Evolutionary conservation across 2,888 invertebrate species (phyloP), one percentile per base, ranked within the genome.

Genomic region (Synergus japonicus): DNA sequence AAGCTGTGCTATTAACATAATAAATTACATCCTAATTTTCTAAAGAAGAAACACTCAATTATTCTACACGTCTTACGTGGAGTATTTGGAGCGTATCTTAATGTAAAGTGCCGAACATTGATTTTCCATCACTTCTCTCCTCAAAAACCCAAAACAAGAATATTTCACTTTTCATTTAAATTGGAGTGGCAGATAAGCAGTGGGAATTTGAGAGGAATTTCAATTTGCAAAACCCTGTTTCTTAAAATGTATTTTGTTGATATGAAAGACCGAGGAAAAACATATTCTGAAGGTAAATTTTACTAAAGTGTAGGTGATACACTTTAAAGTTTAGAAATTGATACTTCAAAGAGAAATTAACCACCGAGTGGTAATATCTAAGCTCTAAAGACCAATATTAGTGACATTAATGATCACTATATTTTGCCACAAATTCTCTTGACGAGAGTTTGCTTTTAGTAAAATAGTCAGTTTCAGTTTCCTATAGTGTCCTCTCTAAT

Each of bases 351-450:
- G 64, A 37, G 37, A 15, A 64, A 37, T 64, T 64, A 64, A 64
- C 37, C 41, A 64, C 67, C 22, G 7, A 46, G 18, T 46, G 43
- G 7, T 22, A 44, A 67, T 67, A 67, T 46, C 13, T 22, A 13
- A 18, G 1, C 46, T 67, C 46, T 46, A 46, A 67, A 46, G 18
- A 67, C 46, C 67, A 67, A 46, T 67, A 13, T 18, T 13, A 3
- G 67, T 44, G 46, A 44, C 29, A 46, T 67, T 67, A 22, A 67
- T 2, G 5, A 22, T 44, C 67, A 46, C 18, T 29, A 22, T 44
- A 46, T 67, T 67, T 44, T 13, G 12, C 46, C 18, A 67, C 15
- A 67, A 67, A 67, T 15, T 67, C 46, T 44, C 44, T 67, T 67
- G 18, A 44, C 22, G 15, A 13, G 12, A 29, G n/a, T 54, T 18